These are phyloP conservation scores for Cancer borealis DNA, from an alignment of 2,888 invertebrate species.

Conservation along the genomic window DNA sequence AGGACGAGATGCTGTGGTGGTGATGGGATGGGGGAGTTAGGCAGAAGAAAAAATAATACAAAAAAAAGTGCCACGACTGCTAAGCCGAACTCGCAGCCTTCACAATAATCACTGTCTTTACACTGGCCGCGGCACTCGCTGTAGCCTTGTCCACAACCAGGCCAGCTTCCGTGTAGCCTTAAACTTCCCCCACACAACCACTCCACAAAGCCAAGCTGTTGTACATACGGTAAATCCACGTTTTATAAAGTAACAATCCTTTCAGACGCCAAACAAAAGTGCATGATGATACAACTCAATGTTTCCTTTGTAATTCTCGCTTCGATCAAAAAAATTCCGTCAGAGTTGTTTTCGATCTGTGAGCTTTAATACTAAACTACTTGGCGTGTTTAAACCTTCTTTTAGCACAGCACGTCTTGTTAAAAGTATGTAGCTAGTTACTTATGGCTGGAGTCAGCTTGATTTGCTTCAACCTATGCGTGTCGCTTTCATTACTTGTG, in stretches of 20 bases:
- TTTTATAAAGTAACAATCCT: neutral
- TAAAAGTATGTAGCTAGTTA: neutral
- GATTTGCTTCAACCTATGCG: neutral
- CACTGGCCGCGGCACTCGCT: conserved; percentile 42
- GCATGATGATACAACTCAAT: neutral
- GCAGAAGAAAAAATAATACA: neutral
- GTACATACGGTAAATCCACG: neutral
- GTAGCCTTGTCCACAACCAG: conserved; percentile 53
- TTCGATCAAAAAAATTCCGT: neutral
- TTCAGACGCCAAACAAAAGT: neutral
- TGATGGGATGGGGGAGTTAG: neutral
- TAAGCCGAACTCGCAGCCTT: conserved; percentile 54
- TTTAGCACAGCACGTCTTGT: neutral
- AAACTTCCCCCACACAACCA: neutral
- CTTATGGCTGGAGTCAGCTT: neutral
- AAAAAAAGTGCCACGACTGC: conserved; percentile 24
- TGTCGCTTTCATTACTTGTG: conserved; percentile 26
- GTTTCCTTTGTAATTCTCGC: conserved; percentile 24
- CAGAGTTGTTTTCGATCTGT: neutral
- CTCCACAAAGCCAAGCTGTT: neutral
- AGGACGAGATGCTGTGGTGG: neutral
- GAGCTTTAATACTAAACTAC: neutral
- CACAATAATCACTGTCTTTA: conserved; percentile 58
- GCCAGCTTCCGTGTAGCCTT: conserved; percentile 60
- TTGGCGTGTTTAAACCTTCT: neutral